These are phyloP conservation scores for Urophycis tenuis DNA, from an alignment of 2,797 vertebrate species.

Conservation along the genomic window DNA sequence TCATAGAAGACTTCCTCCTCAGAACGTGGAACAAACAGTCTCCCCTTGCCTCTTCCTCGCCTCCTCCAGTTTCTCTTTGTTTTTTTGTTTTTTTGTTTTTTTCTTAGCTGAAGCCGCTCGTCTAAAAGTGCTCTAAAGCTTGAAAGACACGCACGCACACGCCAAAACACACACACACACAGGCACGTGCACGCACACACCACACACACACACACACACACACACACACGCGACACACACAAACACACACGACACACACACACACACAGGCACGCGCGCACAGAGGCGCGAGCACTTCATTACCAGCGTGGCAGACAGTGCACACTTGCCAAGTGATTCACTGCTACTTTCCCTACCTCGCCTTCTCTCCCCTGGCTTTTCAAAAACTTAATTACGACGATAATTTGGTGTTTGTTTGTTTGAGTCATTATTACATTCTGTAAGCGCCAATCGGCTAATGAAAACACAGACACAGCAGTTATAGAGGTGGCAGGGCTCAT, in stretches of 20 bases:
- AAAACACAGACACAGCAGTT: slow-evolving; percentile 38
- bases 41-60: neutral
- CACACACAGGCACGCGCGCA: slow-evolving; percentile 18
- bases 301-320: slow-evolving; percentile 33
- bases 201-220: neutral
- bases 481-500: slow-evolving; percentile 17
- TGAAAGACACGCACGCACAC: neutral
- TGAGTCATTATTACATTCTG: slow-evolving; percentile 38
- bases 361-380: slow-evolving; percentile 26
- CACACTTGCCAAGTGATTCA: slow-evolving; percentile 36
- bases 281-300: slow-evolving; percentile 26
- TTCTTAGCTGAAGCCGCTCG: neutral
- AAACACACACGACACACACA: slow-evolving; percentile 6
- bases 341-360: slow-evolving; percentile 18
- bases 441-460: slow-evolving; percentile 43
- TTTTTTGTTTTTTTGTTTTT: neutral
- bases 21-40: neutral
- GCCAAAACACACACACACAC: slow-evolving; percentile 5
- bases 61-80: neutral
- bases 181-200: neutral
- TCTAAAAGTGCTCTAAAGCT: neutral
- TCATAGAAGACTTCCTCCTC: neutral
- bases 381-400: slow-evolving; percentile 55
- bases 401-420: slow-evolving; percentile 59
- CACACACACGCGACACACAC: no score